Conservation (phyloP, 2,888 invertebrate genomes). For the Apotomis turbidana region DNA sequence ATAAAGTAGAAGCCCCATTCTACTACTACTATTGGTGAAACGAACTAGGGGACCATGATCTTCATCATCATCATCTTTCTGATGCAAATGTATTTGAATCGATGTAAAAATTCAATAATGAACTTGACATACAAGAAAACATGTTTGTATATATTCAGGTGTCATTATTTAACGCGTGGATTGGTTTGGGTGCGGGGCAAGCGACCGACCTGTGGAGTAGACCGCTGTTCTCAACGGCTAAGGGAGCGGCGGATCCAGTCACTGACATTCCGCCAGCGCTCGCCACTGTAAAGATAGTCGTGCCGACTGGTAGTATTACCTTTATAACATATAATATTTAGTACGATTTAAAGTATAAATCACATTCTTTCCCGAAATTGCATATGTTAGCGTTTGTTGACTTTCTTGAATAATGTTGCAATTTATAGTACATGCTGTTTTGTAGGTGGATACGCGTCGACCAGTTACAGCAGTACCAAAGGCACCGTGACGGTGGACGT, state of each 20-base stretch:
- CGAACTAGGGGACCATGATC: too few relatives aligned
- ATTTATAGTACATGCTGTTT: neutral
- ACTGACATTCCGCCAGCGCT: slow-evolving; percentile 74
- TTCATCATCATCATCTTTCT: too few relatives aligned
- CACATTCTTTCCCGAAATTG: too few relatives aligned
- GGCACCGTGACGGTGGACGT: slow-evolving; percentile 61
- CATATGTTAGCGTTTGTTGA: too few relatives aligned
- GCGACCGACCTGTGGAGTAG: slow-evolving; percentile 48
- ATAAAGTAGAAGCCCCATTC: too few relatives aligned
- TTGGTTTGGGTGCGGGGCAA: slow-evolving; percentile 55
- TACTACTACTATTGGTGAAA: too few relatives aligned
- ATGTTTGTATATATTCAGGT: slow-evolving; percentile 51
- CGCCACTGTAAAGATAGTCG: slow-evolving; percentile 58
- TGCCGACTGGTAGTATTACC: slow-evolving; percentile 42
- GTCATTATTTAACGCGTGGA: slow-evolving; percentile 66
- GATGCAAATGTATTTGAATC: too few relatives aligned
- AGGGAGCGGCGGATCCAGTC: slow-evolving; percentile 63
- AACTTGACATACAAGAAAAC: neutral
- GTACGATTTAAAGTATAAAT: neutral
- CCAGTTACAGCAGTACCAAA: slow-evolving; percentile 17
- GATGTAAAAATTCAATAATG: too few relatives aligned
- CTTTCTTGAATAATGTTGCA: too few relatives aligned
- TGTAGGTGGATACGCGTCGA: slow-evolving; percentile 1
- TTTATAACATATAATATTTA: neutral
- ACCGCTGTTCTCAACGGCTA: slow-evolving; percentile 59